A percentile compares a stretch with the other conserved stretches of the same genome.
Evolutionary conservation across 2,113 vertebrate genomes (phyloP).

Genomic region (Diadophis punctatus): DNA sequence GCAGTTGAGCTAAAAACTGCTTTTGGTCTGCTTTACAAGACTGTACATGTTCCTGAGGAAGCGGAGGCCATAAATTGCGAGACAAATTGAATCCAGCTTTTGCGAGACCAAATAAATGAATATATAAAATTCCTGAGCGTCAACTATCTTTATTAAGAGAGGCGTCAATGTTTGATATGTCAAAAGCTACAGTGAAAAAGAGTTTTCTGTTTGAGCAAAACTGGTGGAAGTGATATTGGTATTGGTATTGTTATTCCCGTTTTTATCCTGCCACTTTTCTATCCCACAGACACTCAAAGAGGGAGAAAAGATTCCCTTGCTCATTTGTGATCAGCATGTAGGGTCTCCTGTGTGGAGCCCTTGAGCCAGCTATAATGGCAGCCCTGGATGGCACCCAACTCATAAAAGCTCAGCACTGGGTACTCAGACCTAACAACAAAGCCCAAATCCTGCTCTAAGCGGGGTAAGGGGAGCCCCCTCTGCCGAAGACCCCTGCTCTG

Average conservation of each 20-base stretch:
- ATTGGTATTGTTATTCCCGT: background rate
- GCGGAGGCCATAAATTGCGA: background rate
- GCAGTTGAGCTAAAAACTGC: background rate
- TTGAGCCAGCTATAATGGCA: background rate
- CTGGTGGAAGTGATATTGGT: background rate
- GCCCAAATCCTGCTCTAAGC: background rate
- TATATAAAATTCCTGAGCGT: background rate
- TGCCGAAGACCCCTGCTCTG: background rate
- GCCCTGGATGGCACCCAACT: conserved; percentile 6
- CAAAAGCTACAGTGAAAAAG: background rate
- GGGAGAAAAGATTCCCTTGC: background rate
- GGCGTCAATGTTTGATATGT: rapidly evolving
- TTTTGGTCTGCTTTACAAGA: background rate
- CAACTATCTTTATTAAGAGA: background rate
- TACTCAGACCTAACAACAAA: background rate
- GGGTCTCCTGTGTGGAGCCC: background rate
- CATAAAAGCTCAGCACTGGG: background rate
- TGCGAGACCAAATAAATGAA: background rate
- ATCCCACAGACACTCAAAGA: background rate
- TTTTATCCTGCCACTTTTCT: background rate
- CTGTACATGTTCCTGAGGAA: background rate
- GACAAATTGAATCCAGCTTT: background rate
- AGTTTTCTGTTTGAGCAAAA: rapidly evolving
- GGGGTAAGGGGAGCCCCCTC: background rate
- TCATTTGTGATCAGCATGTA: rapidly evolving